Conservation (phyloP, 1,140 invertebrate genomes). For the Pachypsylla venusta region DNA sequence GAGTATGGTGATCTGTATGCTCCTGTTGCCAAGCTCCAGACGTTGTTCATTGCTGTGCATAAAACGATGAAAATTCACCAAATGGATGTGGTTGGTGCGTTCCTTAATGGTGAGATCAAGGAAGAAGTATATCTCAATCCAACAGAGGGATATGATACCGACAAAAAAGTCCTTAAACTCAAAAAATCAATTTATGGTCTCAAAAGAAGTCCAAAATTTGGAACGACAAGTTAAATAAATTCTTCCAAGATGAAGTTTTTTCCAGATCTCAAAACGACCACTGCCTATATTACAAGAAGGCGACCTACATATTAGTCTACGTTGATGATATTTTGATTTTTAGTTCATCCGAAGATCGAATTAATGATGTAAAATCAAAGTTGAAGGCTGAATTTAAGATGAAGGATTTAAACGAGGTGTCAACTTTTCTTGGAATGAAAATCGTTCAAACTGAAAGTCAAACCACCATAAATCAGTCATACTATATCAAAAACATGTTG, state of each 20-base stretch:
- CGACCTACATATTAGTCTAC: not conserved
- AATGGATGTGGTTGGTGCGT: no score
- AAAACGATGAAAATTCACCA: no score
- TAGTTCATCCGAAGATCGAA: not conserved
- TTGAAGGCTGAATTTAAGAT: constrained; percentile 1
- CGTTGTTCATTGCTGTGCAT: not conserved
- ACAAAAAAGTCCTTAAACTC: constrained; percentile 11
- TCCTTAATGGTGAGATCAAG: constrained; percentile 30
- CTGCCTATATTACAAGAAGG: not conserved
- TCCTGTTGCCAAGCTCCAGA: constrained; percentile 7
- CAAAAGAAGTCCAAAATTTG: constrained; percentile 10
- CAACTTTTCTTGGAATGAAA: constrained; percentile 23
- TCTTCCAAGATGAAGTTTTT: not conserved
- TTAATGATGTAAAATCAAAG: not conserved
- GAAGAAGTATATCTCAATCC: constrained; percentile 30
- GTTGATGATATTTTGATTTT: constrained; percentile 13
- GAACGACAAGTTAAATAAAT: constrained; percentile 4
- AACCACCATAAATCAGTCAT: constrained; percentile 26
- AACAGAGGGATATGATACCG: constrained; percentile 17
- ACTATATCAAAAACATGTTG: constrained; percentile 28
- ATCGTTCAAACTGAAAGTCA: not conserved
- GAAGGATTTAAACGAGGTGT: constrained; percentile 23
- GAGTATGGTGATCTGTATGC: constrained; percentile 11
- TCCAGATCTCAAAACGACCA: not conserved
- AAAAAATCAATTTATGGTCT: constrained; percentile 11